phyloP scores from a whole-genome alignment of 2,113 vertebrate genomes.

The Tachysurus vachellii region DNA sequence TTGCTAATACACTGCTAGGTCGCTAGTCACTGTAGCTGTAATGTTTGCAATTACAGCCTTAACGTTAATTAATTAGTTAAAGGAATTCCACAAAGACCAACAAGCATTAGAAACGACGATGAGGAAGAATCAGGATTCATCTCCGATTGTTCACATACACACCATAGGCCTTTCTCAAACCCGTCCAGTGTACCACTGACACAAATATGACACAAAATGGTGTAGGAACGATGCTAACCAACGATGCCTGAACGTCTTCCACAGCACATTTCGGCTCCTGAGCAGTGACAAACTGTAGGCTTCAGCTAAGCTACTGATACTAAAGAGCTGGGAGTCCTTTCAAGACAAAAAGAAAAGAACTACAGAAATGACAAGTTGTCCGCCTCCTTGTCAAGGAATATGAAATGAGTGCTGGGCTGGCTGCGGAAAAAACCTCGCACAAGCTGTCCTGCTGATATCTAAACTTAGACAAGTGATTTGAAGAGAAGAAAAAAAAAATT shows the following conservation, averaged over 20 bases:
- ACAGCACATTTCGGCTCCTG: not conserved
- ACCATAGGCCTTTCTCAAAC: not conserved
- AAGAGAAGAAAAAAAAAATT: not conserved
- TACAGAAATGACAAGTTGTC: slow-evolving; percentile 36
- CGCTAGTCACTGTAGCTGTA: too few species aligned
- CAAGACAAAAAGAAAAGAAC: slow-evolving; percentile 28
- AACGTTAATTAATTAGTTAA: not conserved
- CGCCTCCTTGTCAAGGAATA: slow-evolving; percentile 33
- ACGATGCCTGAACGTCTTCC: not conserved
- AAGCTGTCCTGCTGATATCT: slow-evolving; percentile 27
- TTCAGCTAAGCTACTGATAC: slow-evolving; percentile 5
- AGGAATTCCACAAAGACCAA: not conserved
- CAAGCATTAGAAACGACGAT: not conserved
- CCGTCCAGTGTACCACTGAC: not conserved
- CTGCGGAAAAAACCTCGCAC: slow-evolving; percentile 10
- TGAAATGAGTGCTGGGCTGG: slow-evolving; percentile 2
- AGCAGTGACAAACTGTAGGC: not conserved
- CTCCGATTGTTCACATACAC: not conserved
- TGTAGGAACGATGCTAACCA: not conserved
- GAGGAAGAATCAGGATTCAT: not conserved
- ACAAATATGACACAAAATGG: not conserved
- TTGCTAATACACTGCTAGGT: not conserved
- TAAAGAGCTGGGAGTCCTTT: slow-evolving; percentile 15
- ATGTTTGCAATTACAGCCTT: too few species aligned
- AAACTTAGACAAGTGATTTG: not conserved